Conservation (phyloP, 2,113 vertebrate species). For the Lucifuga dentata region DNA sequence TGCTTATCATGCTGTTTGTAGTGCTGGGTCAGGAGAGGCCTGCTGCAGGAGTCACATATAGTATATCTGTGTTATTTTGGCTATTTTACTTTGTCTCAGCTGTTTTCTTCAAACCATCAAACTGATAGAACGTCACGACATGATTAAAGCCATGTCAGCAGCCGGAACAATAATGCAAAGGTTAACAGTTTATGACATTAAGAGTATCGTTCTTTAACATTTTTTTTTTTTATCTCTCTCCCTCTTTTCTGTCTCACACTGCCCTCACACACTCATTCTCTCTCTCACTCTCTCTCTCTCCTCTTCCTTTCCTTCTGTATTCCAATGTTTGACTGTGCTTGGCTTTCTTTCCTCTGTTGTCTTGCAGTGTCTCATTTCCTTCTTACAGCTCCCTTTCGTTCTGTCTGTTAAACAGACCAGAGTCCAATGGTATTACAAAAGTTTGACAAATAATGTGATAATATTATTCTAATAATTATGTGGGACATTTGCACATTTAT, state of each 20-base stretch:
- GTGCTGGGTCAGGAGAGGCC: background rate
- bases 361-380: background rate
- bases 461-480: background rate
- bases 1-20: background rate
- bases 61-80: background rate
- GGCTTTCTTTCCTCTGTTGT: background rate
- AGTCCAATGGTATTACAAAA: background rate
- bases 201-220: background rate
- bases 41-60: background rate
- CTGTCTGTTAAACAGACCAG: no score
- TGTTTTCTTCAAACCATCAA: conserved; percentile 25
- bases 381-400: no score
- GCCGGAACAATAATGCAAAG: background rate
- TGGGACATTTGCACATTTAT: background rate
- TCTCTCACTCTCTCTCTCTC: background rate
- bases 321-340: no score
- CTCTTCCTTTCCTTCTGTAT: no score
- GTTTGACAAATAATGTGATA: background rate
- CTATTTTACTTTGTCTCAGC: conserved; percentile 27
- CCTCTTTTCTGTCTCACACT: background rate
- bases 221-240: background rate
- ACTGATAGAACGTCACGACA: conserved; percentile 32
- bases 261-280: background rate
- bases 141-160: conserved; percentile 14
- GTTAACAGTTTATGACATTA: conserved; percentile 24